Evolutionary conservation across 2,888 invertebrate genomes (phyloP).

Genomic region (Drosophila affinis): DNA sequence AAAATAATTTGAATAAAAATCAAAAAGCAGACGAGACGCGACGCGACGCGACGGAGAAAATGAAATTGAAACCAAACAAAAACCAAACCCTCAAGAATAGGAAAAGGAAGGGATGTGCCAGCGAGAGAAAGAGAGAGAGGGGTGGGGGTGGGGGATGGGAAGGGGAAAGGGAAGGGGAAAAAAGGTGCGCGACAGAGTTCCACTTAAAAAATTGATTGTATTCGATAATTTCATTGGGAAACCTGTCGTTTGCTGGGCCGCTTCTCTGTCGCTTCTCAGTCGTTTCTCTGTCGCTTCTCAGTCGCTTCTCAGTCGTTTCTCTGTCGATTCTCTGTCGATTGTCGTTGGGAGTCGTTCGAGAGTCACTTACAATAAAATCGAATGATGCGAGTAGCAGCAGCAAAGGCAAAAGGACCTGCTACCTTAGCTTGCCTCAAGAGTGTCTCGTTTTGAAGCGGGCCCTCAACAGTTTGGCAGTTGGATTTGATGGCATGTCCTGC

Average conservation of each 20-base stretch:
- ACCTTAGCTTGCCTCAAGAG: conserved; percentile 35
- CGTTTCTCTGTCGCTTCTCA: neutral
- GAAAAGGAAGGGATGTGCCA: conserved; percentile 28
- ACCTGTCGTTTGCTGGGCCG: conserved; percentile 53
- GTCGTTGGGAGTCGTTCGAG: conserved; percentile 47
- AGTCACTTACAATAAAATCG: conserved; percentile 69
- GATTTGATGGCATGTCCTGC: conserved; percentile 42
- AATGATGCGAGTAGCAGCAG: conserved; percentile 46
- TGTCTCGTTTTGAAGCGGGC: conserved; percentile 11
- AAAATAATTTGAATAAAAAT: conserved; percentile 76
- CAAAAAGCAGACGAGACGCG: conserved; percentile 32
- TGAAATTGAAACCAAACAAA: conserved; percentile 75
- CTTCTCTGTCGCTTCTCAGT: neutral
- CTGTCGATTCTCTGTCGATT: conserved; percentile 3
- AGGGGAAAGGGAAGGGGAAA: conserved; percentile 4
- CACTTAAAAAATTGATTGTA: conserved; percentile 78
- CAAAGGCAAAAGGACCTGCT: conserved; percentile 5
- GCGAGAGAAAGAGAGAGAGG: conserved; percentile 4
- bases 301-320: conserved; percentile 38
- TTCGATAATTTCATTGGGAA: conserved; percentile 76
- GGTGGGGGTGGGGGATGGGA: neutral
- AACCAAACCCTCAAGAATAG: conserved; percentile 19
- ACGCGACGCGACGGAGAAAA: conserved; percentile 28
- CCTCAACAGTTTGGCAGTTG: conserved; percentile 33
- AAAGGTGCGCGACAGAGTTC: conserved; percentile 61